phyloP scores from a whole-genome alignment of 2,888 invertebrate genomes.

The Pseudoips prasinana region DNA sequence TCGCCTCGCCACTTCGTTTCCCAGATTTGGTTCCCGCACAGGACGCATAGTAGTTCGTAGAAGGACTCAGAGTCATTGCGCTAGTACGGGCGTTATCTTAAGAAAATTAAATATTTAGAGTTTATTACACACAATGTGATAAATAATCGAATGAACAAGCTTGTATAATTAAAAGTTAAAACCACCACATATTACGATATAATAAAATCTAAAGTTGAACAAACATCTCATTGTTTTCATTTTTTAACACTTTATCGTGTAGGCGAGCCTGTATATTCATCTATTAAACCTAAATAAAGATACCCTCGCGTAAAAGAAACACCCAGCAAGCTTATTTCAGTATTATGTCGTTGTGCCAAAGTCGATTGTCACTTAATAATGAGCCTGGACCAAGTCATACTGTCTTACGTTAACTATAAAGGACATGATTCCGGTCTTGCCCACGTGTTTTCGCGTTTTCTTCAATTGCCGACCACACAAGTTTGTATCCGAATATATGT shows the following conservation, averaged over 20 bases:
- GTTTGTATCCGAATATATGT: constrained; percentile 25
- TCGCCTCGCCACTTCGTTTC: too few species aligned
- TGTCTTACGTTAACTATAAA: constrained; percentile 28
- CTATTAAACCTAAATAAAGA: constrained; percentile 21
- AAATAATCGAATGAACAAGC: too few species aligned
- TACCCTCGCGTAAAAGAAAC: constrained; percentile 13
- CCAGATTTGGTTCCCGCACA: too few species aligned
- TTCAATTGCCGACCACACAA: constrained; percentile 33
- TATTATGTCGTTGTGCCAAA: constrained; percentile 8
- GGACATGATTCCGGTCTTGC: constrained; percentile 49
- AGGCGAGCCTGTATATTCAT: constrained; percentile 22
- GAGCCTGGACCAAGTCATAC: constrained; percentile 6
- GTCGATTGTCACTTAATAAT: constrained; percentile 9
- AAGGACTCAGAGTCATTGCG: too few species aligned
- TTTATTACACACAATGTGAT: too few species aligned
- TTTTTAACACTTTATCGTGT: constrained; percentile 19
- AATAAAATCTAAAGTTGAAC: too few species aligned
- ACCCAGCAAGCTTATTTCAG: constrained; percentile 1
- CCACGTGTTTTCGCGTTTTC: constrained; percentile 49
- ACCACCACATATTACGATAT: too few species aligned
- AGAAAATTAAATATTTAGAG: too few species aligned
- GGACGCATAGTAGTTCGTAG: too few species aligned
- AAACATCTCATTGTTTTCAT: constrained; percentile 27
- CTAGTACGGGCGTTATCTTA: too few species aligned
- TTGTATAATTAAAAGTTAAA: too few species aligned